Evolutionary conservation across 2,888 invertebrate genomes (phyloP).

Genomic region (Ichneumoninae sp.): DNA sequence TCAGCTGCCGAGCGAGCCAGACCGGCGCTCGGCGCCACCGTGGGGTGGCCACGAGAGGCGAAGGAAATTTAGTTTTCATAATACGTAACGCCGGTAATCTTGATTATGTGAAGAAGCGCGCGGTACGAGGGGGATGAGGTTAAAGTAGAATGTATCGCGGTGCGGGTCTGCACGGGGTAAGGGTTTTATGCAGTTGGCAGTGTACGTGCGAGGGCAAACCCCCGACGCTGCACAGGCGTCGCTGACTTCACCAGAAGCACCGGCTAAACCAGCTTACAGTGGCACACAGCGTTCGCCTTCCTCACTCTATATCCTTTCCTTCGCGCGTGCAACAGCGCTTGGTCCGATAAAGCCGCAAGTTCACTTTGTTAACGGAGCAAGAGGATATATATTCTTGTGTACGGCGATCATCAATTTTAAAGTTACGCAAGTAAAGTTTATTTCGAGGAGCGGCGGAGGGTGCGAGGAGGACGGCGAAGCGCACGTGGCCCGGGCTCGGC

Average conservation of each 20-base stretch:
- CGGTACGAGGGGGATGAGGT: slow-evolving; percentile 4
- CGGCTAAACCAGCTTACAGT: slow-evolving; percentile 24
- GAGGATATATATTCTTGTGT: slow-evolving; percentile 71
- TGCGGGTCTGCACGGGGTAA: background rate
- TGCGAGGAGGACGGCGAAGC: slow-evolving; percentile 16
- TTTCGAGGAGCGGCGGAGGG: slow-evolving; percentile 64
- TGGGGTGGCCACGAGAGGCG: background rate
- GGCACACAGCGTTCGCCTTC: background rate
- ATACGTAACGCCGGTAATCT: slow-evolving; percentile 55
- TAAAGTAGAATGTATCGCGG: slow-evolving; percentile 2
- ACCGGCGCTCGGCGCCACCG: background rate
- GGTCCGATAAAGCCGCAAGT: slow-evolving; percentile 60
- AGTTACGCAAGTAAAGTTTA: slow-evolving; percentile 79
- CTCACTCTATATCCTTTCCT: background rate
- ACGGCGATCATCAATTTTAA: slow-evolving; percentile 79
- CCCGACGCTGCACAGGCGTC: slow-evolving; percentile 10
- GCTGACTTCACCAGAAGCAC: slow-evolving; percentile 10
- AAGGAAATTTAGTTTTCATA: slow-evolving; percentile 53
- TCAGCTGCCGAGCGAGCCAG: background rate
- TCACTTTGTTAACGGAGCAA: slow-evolving; percentile 61
- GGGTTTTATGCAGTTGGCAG: slow-evolving; percentile 5
- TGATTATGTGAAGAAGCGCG: slow-evolving; percentile 40
- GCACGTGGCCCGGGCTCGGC: slow-evolving; percentile 1
- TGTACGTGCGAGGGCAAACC: slow-evolving; percentile 9
- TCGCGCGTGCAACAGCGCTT: background rate